Evolutionary conservation across 2,888 invertebrate genomes (phyloP), one percentile per base, ranked within the genome.

Genomic region (Apoda limacodes): DNA sequence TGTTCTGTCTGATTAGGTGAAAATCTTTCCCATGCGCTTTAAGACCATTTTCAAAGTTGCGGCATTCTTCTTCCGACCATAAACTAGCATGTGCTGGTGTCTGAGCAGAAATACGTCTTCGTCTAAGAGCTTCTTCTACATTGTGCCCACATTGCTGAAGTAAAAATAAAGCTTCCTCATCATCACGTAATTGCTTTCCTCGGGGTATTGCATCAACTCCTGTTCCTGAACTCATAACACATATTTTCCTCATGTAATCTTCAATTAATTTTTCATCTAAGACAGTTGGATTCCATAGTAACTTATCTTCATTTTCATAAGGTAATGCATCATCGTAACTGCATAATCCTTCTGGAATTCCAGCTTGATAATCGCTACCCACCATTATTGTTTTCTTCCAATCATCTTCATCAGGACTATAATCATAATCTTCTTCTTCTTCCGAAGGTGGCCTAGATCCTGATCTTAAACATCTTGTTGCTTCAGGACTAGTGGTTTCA

Each of bases 11-110:
- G 57, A 98, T 98, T 42, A 90, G 83, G 62, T 94, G 92, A 65
- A 99, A 99, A 71, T 98, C 95, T 80, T 99, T 99, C 15, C 98
- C 98, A 56, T 92, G 95, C 35, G 88, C 87, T 56, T 95, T 87
- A 5, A 99, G 85, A 21, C 98, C 98, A 55, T 92, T 91, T 82
- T 99, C 98, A 74, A 99, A 99, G 66, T 95, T 94, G 32, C 93
- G 85, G 68, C 96, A 96, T 62, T 99, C 98, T 55, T 97, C 96
- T 63, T 98, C 97, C 2, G 96, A 95, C 97, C 98, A 98, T 2
- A 93, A 82, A 51, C 92, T 93, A 0, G 89, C 87, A 50, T 91
- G 90, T 2, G 87, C 83, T 10, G 85, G 85, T 1, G 84, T 82
- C 30, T 90, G 83, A 5, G 87, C 86, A 44, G 90, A 88, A 58